Conservation (phyloP, 2,113 vertebrate species). For the Tylochromis polylepis region DNA sequence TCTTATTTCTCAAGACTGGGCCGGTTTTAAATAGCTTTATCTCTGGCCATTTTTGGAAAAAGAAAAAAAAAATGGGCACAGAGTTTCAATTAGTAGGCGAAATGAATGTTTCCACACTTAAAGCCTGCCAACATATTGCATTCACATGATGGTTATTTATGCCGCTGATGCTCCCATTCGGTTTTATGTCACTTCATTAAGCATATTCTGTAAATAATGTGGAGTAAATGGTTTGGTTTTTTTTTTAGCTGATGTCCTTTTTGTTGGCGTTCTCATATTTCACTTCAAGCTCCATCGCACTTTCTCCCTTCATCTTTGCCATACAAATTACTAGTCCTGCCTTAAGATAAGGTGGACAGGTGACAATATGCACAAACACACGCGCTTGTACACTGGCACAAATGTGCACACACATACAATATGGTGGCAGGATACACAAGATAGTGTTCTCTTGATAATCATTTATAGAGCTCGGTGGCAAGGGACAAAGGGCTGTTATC, state of each 20-base stretch:
- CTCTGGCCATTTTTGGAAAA: slow-evolving; percentile 19
- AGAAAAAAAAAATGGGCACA: background rate
- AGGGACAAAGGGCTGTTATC: slow-evolving; percentile 63
- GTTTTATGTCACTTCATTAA: slow-evolving; percentile 7
- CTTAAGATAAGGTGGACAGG: slow-evolving; percentile 27
- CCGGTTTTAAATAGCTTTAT: slow-evolving; percentile 48
- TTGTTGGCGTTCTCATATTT: background rate
- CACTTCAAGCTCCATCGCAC: background rate
- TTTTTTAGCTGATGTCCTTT: background rate
- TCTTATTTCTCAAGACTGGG: slow-evolving; percentile 32
- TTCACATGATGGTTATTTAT: slow-evolving; percentile 17
- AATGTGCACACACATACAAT: slow-evolving; percentile 5
- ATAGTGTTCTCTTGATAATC: slow-evolving; percentile 53
- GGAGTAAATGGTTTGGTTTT: background rate
- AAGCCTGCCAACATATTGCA: background rate
- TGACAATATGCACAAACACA: background rate
- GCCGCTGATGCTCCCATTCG: background rate
- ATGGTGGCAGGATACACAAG: slow-evolving; percentile 20
- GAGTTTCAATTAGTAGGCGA: slow-evolving; percentile 13
- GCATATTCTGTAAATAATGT: background rate
- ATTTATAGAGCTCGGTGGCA: slow-evolving; percentile 31
- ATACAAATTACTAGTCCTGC: background rate
- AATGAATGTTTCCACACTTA: background rate
- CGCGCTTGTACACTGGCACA: background rate
- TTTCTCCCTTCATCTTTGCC: background rate